Percentiles rank a stretch among this genome's conserved stretches.
phyloP scores from a whole-genome alignment of 2,888 invertebrate genomes.

The Acanthosepion pharaonis region DNA sequence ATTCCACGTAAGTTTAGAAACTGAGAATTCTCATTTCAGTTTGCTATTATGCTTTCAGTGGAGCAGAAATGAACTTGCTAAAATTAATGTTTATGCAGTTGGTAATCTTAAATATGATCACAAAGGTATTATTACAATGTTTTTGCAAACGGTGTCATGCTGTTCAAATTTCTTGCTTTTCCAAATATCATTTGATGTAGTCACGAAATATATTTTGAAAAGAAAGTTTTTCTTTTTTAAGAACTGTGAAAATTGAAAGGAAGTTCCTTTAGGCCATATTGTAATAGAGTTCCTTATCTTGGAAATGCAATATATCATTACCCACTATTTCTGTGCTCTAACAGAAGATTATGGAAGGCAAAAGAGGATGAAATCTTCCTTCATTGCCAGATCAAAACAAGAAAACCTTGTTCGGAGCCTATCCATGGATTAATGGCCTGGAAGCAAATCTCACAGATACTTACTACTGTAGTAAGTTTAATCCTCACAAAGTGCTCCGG shows the following conservation, averaged over 20 bases:
- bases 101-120: neutral
- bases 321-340: neutral
- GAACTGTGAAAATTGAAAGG: neutral
- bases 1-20: neutral
- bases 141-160: constrained; percentile 21
- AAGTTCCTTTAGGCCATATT: neutral
- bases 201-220: neutral
- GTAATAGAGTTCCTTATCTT: constrained; percentile 17
- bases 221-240: constrained; percentile 4
- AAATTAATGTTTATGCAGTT: neutral
- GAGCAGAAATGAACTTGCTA: neutral
- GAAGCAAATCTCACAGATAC: too few species aligned
- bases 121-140: neutral
- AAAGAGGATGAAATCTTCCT: neutral
- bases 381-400: neutral
- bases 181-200: neutral
- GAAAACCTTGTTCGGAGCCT: neutral
- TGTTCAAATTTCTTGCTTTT: neutral
- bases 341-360: neutral
- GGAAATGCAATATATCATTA: neutral
- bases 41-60: neutral
- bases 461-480: too few species aligned
- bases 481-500: too few species aligned
- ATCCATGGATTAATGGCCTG: too few species aligned
- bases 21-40: neutral